Percentiles rank a stretch among this genome's conserved stretches.
These are phyloP conservation scores for Perizoma flavofasciatum DNA, from an alignment of 2,888 invertebrate species.

Conservation along the genomic window DNA sequence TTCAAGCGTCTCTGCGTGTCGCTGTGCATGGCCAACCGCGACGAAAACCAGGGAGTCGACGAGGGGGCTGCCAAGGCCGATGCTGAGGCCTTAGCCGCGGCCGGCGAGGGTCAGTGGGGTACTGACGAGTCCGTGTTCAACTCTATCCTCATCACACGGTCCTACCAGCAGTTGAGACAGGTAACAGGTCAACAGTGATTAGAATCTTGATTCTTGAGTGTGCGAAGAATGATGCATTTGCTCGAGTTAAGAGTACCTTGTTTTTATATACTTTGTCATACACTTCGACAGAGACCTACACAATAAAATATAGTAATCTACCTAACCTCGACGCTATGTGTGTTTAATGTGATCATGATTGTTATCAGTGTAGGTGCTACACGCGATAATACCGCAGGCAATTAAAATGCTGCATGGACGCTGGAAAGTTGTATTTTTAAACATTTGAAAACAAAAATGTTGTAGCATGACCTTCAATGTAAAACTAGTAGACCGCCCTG, in stretches of 20 bases:
- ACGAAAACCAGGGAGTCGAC: constrained; percentile 94
- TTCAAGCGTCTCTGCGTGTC: constrained; percentile 96
- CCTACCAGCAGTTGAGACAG: constrained; percentile 94
- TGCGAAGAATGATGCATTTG: too few species aligned
- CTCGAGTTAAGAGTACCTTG: too few species aligned
- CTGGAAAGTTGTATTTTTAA: not conserved
- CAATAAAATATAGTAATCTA: too few species aligned
- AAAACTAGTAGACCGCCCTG: too few species aligned
- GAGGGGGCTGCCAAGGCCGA: constrained; percentile 91
- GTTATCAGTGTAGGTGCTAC: not conserved
- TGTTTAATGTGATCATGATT: not conserved
- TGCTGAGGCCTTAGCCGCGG: constrained; percentile 90
- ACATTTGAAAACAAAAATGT: too few species aligned
- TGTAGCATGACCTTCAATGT: too few species aligned
- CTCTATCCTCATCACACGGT: constrained; percentile 92
- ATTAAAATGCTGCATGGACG: not conserved
- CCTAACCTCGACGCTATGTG: not conserved
- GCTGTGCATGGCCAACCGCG: constrained; percentile 93
- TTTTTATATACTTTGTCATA: too few species aligned
- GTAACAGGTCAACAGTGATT: constrained; percentile 46
- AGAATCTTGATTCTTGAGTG: too few species aligned
- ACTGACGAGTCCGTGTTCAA: constrained; percentile 96
- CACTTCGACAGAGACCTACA: too few species aligned
- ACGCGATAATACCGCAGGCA: constrained; percentile 2
- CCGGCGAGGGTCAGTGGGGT: constrained; percentile 94